Percentiles rank a stretch among this genome's conserved stretches.
phyloP scores from a whole-genome alignment of 2,113 vertebrate genomes.

The Gallinago jamesoni region DNA sequence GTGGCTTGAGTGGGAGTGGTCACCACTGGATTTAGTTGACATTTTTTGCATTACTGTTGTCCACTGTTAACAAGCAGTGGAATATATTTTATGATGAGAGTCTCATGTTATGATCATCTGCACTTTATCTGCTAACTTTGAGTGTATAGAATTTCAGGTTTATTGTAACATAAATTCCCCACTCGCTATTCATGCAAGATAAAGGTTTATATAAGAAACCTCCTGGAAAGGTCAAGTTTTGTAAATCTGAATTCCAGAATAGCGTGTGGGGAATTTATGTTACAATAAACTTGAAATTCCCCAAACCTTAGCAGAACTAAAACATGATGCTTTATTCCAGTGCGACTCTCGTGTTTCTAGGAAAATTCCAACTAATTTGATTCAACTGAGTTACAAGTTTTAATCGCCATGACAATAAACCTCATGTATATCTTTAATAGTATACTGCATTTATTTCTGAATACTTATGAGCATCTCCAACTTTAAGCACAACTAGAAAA shows the following conservation, averaged over 20 bases:
- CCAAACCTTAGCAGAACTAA: background rate
- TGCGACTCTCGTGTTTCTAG: background rate
- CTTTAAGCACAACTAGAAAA: background rate
- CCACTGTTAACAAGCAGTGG: background rate
- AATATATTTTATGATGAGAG: background rate
- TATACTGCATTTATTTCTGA: background rate
- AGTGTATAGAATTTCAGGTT: background rate
- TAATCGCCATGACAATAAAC: background rate
- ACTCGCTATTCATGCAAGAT: background rate
- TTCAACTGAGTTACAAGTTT: background rate
- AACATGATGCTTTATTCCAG: background rate
- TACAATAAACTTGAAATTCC: background rate
- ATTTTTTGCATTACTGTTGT: background rate
- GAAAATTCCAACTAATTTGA: background rate
- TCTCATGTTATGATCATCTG: background rate
- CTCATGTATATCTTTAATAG: background rate
- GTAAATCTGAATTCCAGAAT: too few relatives aligned
- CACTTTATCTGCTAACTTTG: background rate
- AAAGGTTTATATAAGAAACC: too few relatives aligned
- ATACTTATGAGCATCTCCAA: background rate
- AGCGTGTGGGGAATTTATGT: too few relatives aligned
- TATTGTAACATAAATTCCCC: background rate
- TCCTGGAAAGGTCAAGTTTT: too few relatives aligned
- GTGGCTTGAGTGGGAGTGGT: background rate
- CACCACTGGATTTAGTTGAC: background rate